These are phyloP conservation scores for Abramis brama DNA, from an alignment of 2,113 vertebrate genomes.

Conservation along the genomic window DNA sequence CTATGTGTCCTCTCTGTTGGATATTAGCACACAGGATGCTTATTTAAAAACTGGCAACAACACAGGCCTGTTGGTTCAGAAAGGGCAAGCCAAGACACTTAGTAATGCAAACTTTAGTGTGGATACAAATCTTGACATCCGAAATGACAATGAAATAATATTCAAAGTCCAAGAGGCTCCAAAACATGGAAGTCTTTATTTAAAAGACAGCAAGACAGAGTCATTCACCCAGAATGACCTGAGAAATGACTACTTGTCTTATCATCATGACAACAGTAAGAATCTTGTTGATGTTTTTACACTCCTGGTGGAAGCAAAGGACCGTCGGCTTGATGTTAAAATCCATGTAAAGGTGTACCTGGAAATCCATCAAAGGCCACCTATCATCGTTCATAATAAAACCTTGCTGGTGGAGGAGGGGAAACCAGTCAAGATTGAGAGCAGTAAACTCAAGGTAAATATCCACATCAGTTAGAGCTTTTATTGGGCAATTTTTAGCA, in stretches of 20 bases:
- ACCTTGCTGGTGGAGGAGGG: conserved; percentile 87
- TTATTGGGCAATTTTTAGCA: conserved; percentile 11
- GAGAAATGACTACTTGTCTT: conserved; percentile 75
- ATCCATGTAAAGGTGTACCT: conserved; percentile 79
- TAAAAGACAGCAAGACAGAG: conserved; percentile 60
- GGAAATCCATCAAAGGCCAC: conserved; percentile 80
- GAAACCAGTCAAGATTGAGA: conserved; percentile 83
- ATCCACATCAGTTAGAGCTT: neutral
- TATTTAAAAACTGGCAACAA: conserved; percentile 81
- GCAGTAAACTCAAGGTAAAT: conserved; percentile 80
- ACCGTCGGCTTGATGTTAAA: conserved; percentile 63
- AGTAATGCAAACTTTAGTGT: conserved; percentile 80
- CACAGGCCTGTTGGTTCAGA: conserved; percentile 84
- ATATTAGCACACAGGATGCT: conserved; percentile 83
- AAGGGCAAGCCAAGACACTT: conserved; percentile 75
- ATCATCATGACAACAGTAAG: conserved; percentile 79
- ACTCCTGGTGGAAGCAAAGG: conserved; percentile 77
- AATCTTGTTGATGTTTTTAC: conserved; percentile 81
- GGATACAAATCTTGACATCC: conserved; percentile 85
- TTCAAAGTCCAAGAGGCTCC: conserved; percentile 75
- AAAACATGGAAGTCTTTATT: conserved; percentile 78
- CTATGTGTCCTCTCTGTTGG: conserved; percentile 81
- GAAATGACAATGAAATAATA: conserved; percentile 75
- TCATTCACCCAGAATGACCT: conserved; percentile 83
- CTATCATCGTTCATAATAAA: conserved; percentile 73